Percentiles rank a stretch among this genome's conserved stretches.
Evolutionary conservation across 2,113 vertebrate genomes (phyloP).

Genomic region (Sorex fumeus): DNA sequence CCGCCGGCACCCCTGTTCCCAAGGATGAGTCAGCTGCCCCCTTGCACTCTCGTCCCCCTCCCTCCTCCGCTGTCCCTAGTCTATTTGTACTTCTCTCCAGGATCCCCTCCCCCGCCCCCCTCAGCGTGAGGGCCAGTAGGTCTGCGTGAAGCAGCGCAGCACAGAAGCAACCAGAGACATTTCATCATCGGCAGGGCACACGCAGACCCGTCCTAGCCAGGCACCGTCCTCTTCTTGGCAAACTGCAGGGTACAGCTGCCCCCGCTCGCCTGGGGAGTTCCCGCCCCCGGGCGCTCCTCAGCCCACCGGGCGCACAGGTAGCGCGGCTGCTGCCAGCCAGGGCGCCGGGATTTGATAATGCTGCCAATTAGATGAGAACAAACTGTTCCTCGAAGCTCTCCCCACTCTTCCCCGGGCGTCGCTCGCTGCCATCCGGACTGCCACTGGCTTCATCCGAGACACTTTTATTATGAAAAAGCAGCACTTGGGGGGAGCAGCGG

Average conservation of each 20-base stretch:
- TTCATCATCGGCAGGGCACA: no score
- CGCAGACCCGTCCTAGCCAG: not conserved
- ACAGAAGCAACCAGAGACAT: no score
- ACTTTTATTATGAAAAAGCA: constrained; percentile 78
- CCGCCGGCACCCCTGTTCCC: no score
- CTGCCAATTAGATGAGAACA: constrained; percentile 18
- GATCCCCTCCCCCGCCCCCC: no score
- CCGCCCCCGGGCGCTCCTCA: not conserved
- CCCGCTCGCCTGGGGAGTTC: not conserved
- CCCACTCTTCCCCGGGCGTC: constrained; percentile 41
- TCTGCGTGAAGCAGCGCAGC: no score
- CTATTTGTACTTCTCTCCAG: not conserved
- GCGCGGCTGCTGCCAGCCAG: not conserved
- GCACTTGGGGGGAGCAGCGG: constrained; percentile 32
- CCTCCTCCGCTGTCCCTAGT: not conserved
- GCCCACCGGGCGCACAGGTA: not conserved
- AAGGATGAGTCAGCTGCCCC: no score
- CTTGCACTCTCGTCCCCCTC: no score
- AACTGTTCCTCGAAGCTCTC: constrained; percentile 63
- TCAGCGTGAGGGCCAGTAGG: no score
- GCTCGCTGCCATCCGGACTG: not conserved
- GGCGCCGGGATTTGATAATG: not conserved
- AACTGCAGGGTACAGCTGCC: not conserved
- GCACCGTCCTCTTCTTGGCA: not conserved
- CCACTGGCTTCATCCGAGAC: constrained; percentile 49